Evolutionary conservation across 2,888 invertebrate species (phyloP), one percentile per base, ranked within the genome.

Genomic region (Geophilus truncorum): DNA sequence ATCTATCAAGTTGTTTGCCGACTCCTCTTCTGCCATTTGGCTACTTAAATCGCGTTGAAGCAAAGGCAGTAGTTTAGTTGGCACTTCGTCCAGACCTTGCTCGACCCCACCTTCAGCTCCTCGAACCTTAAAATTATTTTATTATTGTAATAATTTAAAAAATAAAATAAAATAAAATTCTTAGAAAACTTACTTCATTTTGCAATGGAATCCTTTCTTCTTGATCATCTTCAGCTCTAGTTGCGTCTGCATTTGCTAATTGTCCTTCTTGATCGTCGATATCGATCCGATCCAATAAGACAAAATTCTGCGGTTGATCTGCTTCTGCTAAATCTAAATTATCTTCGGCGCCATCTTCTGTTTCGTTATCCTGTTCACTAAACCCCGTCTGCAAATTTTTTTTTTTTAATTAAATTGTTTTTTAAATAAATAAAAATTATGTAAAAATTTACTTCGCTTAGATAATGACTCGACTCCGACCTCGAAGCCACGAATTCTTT

Each of bases 251-350:
- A 40, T 32, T 30, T 25, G 28, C 79, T 76, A 81, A 15, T 12
- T 77, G 9, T 23, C 15, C 23, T 21, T 77, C 77, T 18, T n/a
- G 79, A n/a, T 80, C 80, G 23, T 77, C 80, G 40, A 80, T 30
- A 30, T 80, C 51, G 18, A 34, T 7, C 15, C 32, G 32, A 5
- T 77, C 34, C 77, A 23, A 34, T 21, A 32, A 18, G 5, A 32
- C 30, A 7, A 28, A 81, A 18, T 75, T 77, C 28, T 82, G 82
- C 34, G 80, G 78, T 25, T 82, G 82, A 79, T 82, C 82, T 1
- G 82, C 82, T 80, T 82, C 82, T 10, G 82, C 82, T 51, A 82
- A 45, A 78, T 82, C 82, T 70, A 81, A 82, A 36, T 80, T 82
- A 57, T 82, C 82, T 3, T 81, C 82, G 18, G 80, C 30, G 25